Conservation (phyloP, 2,888 invertebrate species). For the Melanostoma scalare region DNA sequence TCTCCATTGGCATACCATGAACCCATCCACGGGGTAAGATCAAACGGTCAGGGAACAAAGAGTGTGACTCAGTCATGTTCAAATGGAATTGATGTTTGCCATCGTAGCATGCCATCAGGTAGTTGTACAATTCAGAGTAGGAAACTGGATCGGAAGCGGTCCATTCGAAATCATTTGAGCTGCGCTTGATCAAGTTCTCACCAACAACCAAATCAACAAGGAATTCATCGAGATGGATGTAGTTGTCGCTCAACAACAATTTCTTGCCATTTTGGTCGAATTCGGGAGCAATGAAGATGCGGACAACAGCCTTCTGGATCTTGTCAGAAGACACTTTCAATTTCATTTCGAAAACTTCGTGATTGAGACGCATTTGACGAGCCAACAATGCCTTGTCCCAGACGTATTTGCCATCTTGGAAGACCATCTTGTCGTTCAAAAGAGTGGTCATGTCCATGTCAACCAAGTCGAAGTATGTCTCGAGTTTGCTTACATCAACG, state of each 20-base stretch:
- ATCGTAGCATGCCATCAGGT: conserved; percentile 83
- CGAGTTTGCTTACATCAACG: conserved; percentile 85
- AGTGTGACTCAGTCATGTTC: conserved; percentile 84
- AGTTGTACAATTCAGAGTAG: conserved; percentile 80
- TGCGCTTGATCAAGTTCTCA: conserved; percentile 77
- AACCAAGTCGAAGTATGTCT: conserved; percentile 88
- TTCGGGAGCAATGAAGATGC: conserved; percentile 87
- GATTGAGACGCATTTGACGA: conserved; percentile 87
- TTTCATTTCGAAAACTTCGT: conserved; percentile 85
- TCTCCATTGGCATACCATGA: conserved; percentile 86
- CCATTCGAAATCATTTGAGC: conserved; percentile 74
- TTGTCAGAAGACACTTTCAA: conserved; percentile 84
- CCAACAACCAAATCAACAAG: conserved; percentile 83
- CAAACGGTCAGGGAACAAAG: conserved; percentile 88
- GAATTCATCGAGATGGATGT: conserved; percentile 86
- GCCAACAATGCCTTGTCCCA: conserved; percentile 81
- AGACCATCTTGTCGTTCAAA: conserved; percentile 83
- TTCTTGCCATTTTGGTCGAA: conserved; percentile 83
- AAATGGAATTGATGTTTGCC: conserved; percentile 83
- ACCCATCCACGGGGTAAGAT: conserved; percentile 87
- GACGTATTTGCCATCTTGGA: conserved; percentile 79
- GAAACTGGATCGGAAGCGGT: conserved; percentile 84
- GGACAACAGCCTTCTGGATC: conserved; percentile 84
- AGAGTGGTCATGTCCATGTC: conserved; percentile 86
- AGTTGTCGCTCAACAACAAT: conserved; percentile 83